Evolutionary conservation across 2,113 vertebrate genomes (phyloP).

Genomic region (Apus apus): DNA sequence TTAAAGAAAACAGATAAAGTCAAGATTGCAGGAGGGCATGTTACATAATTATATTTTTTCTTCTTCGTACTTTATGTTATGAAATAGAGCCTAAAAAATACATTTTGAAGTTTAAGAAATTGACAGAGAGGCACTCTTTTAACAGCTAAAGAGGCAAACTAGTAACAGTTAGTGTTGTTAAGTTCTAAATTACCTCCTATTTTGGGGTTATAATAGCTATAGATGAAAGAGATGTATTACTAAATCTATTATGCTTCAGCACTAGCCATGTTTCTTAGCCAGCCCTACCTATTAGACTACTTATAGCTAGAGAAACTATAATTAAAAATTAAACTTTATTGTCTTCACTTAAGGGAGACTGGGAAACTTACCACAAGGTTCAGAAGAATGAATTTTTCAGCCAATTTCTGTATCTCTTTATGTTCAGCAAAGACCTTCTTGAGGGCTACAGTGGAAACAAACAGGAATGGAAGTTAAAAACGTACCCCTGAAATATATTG

Average conservation of each 20-base stretch:
- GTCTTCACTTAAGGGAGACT: background rate
- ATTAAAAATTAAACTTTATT: background rate
- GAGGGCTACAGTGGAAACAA: conserved; percentile 77
- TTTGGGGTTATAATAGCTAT: background rate
- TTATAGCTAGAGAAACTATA: background rate
- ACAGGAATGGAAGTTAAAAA: background rate
- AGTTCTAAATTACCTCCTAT: background rate
- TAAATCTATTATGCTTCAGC: background rate
- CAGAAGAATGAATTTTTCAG: conserved; percentile 89
- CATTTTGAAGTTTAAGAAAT: background rate
- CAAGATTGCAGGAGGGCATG: background rate
- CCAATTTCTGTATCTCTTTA: conserved; percentile 86
- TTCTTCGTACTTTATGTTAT: background rate
- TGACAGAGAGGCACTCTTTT: background rate
- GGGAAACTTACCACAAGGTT: conserved; percentile 88
- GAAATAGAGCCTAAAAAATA: background rate
- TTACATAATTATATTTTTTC: background rate
- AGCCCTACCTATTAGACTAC: background rate
- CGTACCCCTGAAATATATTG: background rate
- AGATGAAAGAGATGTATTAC: background rate
- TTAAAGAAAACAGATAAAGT: conserved; percentile 63
- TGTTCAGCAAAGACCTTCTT: conserved; percentile 88
- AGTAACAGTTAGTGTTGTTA: background rate
- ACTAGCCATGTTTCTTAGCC: background rate
- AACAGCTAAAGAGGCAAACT: background rate